Evolutionary conservation across 2,888 invertebrate species (phyloP).

Genomic region (Eledone cirrhosa): DNA sequence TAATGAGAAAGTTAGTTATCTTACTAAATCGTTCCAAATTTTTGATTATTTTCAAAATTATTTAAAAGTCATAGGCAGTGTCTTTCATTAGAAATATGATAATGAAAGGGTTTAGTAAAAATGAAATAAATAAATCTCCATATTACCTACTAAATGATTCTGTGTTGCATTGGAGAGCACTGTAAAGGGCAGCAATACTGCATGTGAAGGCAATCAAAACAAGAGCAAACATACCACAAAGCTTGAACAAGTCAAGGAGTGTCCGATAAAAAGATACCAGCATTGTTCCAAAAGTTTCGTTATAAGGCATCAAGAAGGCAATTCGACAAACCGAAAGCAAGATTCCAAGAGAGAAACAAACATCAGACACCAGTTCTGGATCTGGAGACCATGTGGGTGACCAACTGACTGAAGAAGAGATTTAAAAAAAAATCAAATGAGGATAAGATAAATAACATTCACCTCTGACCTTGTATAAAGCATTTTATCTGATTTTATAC

Average conservation of each 20-base stretch:
- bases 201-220: conserved; percentile 59
- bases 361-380: conserved; percentile 55
- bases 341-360: conserved; percentile 56
- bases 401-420: conserved; percentile 41
- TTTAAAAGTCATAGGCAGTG: too few species aligned
- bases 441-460: too few species aligned
- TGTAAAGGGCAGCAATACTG: conserved; percentile 56
- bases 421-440: neutral
- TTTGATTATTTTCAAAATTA: too few species aligned
- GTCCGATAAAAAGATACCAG: conserved; percentile 59
- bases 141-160: conserved; percentile 44
- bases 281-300: conserved; percentile 60
- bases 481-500: too few species aligned
- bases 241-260: conserved; percentile 52
- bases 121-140: too few species aligned
- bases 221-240: conserved; percentile 57
- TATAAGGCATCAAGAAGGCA: conserved; percentile 60
- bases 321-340: conserved; percentile 55
- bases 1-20: too few species aligned
- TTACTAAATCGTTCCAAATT: too few species aligned
- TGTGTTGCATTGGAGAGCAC: conserved; percentile 52
- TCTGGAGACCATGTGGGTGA: conserved; percentile 47
- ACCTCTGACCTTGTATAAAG: too few species aligned
- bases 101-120: too few species aligned
- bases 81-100: too few species aligned